Conservation (phyloP, 2,888 invertebrate species). For the Hydroisotoma schaefferi region DNA sequence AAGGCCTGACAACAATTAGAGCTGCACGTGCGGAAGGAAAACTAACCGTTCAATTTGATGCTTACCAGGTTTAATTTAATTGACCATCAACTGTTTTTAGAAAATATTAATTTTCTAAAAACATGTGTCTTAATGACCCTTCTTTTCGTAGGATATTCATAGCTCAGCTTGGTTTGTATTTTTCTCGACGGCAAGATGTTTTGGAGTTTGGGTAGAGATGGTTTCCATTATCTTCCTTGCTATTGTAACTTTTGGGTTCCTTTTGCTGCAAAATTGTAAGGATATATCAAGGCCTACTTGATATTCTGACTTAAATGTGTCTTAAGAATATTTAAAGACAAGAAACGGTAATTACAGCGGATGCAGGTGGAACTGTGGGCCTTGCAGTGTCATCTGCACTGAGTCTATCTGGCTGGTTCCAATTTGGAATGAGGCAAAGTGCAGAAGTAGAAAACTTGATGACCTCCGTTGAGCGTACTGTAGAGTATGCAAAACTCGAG, state of each 20-base stretch:
- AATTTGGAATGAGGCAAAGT: constrained; percentile 73
- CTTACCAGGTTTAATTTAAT: constrained; percentile 64
- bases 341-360: background rate
- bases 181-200: constrained; percentile 84
- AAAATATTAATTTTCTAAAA: background rate
- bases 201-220: constrained; percentile 88
- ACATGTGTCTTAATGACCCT: background rate
- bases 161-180: constrained; percentile 90
- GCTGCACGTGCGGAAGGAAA: constrained; percentile 78
- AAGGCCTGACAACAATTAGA: constrained; percentile 85
- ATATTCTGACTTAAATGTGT: background rate
- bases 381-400: constrained; percentile 68
- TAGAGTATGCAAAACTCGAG: constrained; percentile 55
- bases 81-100: background rate
- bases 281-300: too few species aligned
- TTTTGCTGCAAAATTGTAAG: constrained; percentile 58
- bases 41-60: constrained; percentile 71
- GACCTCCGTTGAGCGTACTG: constrained; percentile 62
- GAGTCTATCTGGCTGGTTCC: constrained; percentile 79
- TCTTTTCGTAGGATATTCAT: constrained; percentile 63
- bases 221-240: constrained; percentile 82
- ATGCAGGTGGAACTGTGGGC: constrained; percentile 56
- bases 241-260: constrained; percentile 77
- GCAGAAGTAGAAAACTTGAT: constrained; percentile 69
- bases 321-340: background rate